phyloP scores from a whole-genome alignment of 2,888 invertebrate genomes.

The Parelbella ahira region DNA sequence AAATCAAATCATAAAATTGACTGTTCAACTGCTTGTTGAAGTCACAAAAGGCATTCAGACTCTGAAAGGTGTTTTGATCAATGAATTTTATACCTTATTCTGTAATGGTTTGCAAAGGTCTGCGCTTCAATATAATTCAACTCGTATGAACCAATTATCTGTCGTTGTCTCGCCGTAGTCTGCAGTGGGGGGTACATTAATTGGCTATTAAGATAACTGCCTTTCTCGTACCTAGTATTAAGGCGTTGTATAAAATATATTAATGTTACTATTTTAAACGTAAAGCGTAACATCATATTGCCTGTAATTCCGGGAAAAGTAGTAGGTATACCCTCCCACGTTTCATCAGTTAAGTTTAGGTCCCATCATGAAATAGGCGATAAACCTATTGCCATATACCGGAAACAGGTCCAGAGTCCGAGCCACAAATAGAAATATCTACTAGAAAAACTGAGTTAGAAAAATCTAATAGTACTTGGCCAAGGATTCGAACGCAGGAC shows the following conservation, averaged over 20 bases:
- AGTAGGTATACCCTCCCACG: too few relatives aligned
- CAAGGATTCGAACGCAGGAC: too few relatives aligned
- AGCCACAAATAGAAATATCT: too few relatives aligned
- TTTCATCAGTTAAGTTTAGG: too few relatives aligned
- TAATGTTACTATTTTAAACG: too few relatives aligned
- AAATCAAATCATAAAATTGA: not conserved
- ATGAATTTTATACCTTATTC: conserved; percentile 7
- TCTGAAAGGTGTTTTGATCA: conserved; percentile 1
- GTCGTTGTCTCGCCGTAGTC: conserved; percentile 16
- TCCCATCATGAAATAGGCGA: too few relatives aligned
- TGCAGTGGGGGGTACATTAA: conserved; percentile 18
- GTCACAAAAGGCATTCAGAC: not conserved
- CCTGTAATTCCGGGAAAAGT: too few relatives aligned
- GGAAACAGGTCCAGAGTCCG: too few relatives aligned
- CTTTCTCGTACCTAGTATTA: conserved; percentile 2
- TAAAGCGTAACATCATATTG: too few relatives aligned
- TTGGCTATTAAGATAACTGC: conserved; percentile 22
- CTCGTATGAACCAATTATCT: conserved; percentile 11
- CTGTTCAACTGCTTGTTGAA: conserved; percentile 4
- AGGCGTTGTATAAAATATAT: conserved; percentile 11
- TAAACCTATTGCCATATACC: too few relatives aligned
- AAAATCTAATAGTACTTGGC: too few relatives aligned
- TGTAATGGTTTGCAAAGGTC: conserved; percentile 3
- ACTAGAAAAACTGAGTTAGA: too few relatives aligned
- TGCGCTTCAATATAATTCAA: conserved; percentile 7